Percentiles rank a stretch among this genome's conserved stretches.
phyloP scores from a whole-genome alignment of 2,797 vertebrate genomes.

The Hippopotamyrus pictus region DNA sequence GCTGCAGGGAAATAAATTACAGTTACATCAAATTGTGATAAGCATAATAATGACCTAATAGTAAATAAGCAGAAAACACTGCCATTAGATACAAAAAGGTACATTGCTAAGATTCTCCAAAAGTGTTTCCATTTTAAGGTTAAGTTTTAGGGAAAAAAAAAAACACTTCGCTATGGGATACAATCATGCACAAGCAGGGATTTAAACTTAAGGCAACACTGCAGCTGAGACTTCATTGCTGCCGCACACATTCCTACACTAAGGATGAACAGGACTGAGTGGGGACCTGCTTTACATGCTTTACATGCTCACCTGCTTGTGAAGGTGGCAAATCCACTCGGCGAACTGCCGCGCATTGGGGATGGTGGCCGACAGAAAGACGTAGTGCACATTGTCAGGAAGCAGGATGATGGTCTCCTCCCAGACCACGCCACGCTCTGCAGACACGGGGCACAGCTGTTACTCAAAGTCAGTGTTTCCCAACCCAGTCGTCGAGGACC shows the following conservation, averaged over 20 bases:
- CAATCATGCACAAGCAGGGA: background rate
- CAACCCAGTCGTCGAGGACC: background rate
- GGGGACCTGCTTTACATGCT: background rate
- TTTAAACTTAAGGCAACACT: background rate
- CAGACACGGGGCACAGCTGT: constrained; percentile 24
- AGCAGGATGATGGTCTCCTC: constrained; percentile 98
- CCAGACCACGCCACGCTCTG: constrained; percentile 97
- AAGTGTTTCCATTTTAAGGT: background rate
- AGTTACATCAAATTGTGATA: background rate
- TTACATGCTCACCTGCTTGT: constrained; percentile 75
- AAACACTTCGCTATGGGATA: background rate
- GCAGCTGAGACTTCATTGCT: background rate
- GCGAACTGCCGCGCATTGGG: constrained; percentile 96
- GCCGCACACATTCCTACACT: background rate
- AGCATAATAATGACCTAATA: background rate
- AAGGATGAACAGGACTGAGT: background rate
- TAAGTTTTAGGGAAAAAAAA: background rate
- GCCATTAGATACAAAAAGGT: background rate
- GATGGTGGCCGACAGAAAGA: constrained; percentile 96
- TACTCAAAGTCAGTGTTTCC: background rate
- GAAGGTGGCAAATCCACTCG: constrained; percentile 97
- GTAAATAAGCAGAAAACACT: background rate
- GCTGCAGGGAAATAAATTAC: constrained; percentile 56
- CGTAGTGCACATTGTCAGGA: constrained; percentile 96
- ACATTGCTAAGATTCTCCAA: background rate